Evolutionary conservation across 2,113 vertebrate species (phyloP).

Genomic region (Hypanus sabinus): DNA sequence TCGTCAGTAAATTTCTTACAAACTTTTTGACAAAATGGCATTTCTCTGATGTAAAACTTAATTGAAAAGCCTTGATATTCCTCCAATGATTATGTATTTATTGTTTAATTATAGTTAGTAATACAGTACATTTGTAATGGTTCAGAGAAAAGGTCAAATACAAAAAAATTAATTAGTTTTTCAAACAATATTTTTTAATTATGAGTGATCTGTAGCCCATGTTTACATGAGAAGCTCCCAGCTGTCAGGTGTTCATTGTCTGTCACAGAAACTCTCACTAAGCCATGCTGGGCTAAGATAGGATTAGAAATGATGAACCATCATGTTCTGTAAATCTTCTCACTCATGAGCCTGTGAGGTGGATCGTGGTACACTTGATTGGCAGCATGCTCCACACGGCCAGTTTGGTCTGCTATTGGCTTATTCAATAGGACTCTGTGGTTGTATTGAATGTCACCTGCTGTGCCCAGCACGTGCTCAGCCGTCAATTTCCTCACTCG

Average conservation of each 20-base stretch:
- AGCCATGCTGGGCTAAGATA: constrained; percentile 75
- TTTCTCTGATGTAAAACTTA: background rate
- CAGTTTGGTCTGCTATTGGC: constrained; percentile 56
- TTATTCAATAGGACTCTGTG: constrained; percentile 47
- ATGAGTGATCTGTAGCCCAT: constrained; percentile 36
- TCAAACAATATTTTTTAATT: constrained; percentile 38
- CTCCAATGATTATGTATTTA: background rate
- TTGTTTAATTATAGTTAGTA: constrained; percentile 17
- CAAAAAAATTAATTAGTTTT: constrained; percentile 37
- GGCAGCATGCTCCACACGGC: constrained; percentile 54
- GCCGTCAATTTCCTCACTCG: constrained; percentile 50
- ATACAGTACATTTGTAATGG: constrained; percentile 19
- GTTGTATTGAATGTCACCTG: constrained; percentile 58
- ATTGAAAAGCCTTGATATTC: background rate
- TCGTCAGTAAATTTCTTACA: background rate
- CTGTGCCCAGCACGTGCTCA: constrained; percentile 61
- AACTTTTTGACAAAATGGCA: background rate
- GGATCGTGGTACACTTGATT: constrained; percentile 67
- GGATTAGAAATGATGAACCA: constrained; percentile 74
- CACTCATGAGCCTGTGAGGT: constrained; percentile 71
- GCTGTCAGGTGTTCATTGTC: constrained; percentile 71
- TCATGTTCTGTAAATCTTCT: constrained; percentile 79
- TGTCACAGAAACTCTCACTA: constrained; percentile 69
- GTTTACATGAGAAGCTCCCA: constrained; percentile 47
- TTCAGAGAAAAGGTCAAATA: constrained; percentile 34